Percentiles rank a stretch among this genome's conserved stretches.
These are phyloP conservation scores for Porites divaricata DNA, from an alignment of 92 coral and sea anemone genomes.

Conservation along the genomic window DNA sequence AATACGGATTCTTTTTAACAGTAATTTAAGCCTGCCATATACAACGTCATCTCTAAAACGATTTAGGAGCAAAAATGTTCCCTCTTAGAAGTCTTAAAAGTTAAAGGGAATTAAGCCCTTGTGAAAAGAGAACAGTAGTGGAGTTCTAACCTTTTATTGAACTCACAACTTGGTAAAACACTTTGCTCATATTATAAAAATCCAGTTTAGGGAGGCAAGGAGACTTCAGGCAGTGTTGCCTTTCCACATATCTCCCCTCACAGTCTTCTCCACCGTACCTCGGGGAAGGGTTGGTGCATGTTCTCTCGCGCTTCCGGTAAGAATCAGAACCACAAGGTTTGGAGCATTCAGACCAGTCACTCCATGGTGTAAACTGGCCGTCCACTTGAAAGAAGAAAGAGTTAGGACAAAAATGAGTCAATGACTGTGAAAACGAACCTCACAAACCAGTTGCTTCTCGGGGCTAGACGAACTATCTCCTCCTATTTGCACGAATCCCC, in stretches of 20 bases:
- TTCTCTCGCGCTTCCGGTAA: slow-evolving; percentile 53
- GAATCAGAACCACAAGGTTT: slow-evolving; percentile 61
- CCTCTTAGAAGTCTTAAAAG: too few relatives aligned
- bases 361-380: slow-evolving; percentile 73
- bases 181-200: slow-evolving; percentile 6
- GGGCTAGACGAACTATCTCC: too few relatives aligned
- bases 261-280: slow-evolving; percentile 58
- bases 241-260: slow-evolving; percentile 34
- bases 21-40: too few relatives aligned
- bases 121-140: not conserved
- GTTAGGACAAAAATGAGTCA: too few relatives aligned
- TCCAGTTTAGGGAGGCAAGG: slow-evolving; percentile 23
- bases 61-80: not conserved
- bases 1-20: too few relatives aligned
- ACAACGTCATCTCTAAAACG: too few relatives aligned
- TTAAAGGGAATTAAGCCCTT: not conserved
- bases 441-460: too few relatives aligned
- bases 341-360: slow-evolving; percentile 72
- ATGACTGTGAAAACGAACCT: too few relatives aligned
- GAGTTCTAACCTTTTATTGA: slow-evolving; percentile 23
- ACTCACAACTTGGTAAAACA: not conserved
- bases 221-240: slow-evolving; percentile 42
- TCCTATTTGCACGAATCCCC: too few relatives aligned
- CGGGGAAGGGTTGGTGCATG: slow-evolving; percentile 59
- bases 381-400: slow-evolving; percentile 38